Evolutionary conservation across 2,888 invertebrate species (phyloP), one percentile per base, ranked within the genome.

Genomic region (Acleris emargana): DNA sequence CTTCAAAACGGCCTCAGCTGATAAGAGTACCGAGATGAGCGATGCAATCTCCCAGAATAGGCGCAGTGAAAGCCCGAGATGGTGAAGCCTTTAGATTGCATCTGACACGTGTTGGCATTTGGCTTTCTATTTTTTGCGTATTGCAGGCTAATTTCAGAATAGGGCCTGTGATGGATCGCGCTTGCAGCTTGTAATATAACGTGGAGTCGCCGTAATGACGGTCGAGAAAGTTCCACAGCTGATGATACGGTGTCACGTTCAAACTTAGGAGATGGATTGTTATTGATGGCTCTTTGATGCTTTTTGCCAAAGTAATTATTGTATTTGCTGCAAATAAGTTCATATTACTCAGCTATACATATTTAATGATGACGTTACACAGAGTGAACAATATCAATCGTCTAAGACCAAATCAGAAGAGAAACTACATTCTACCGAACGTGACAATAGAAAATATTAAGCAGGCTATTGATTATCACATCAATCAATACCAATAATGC

Each of bases 71-170:
- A 82, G 81, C 70, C 75, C 55, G 22, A 61, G 58, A 68, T 67
- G 69, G 70, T 67, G 75, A 73, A 75, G 75, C 76, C 74, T 71
- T 71, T 68, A 71, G 74, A 78, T 79, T 76, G 79, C 78, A 77
- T 76, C 74, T 73, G 51, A 72, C 75, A 73, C 77, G 78, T 75
- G 75, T 69, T 68, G 74, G 69, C 72, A 76, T 78, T 73, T 73
- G 67, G 74, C 82, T 83, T 83, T 83, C 83, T 78, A 79, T 66
- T 74, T 75, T 75, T 72, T 71, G 66, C 72, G 58, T 64, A 62
- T 49, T n/a, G 28, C 20, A 20, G 62, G 69, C 55, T 64, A 57
- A 55, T 67, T 69, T 54, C 20, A 45, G 38, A 58, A 64, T 49
- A 64, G 59, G 49, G 53, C 49, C 64, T 61, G 28, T 60, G 68